Percentiles rank a stretch among this genome's conserved stretches.
Evolutionary conservation across 2,797 vertebrate species (phyloP).

Genomic region (Melanotaenia parkinsoni): DNA sequence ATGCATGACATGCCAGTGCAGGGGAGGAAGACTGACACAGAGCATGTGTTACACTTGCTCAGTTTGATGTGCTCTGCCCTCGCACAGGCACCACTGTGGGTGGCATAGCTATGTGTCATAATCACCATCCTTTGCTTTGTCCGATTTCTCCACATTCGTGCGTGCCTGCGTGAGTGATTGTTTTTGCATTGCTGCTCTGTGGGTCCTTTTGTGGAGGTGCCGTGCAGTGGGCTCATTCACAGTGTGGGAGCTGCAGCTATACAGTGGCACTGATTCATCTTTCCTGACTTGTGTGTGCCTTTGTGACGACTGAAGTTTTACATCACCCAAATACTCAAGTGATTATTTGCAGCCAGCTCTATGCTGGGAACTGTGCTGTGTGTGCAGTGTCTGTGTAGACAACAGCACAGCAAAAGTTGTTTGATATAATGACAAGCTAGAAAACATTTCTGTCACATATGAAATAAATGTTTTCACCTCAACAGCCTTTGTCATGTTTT

Average conservation of each 20-base stretch:
- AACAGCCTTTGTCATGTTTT: neutral
- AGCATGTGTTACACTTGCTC: constrained; percentile 82
- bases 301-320: constrained; percentile 49
- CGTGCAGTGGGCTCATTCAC: constrained; percentile 73
- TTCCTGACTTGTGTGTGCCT: constrained; percentile 55
- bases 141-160: constrained; percentile 55
- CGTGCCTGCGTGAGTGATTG: constrained; percentile 50
- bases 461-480: neutral
- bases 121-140: constrained; percentile 77
- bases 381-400: neutral
- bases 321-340: constrained; percentile 39
- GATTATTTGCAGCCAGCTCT: constrained; percentile 35
- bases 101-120: constrained; percentile 82
- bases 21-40: constrained; percentile 80
- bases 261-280: constrained; percentile 71
- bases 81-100: constrained; percentile 79
- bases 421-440: neutral
- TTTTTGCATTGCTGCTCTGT: constrained; percentile 52
- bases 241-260: constrained; percentile 74
- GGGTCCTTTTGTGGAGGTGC: constrained; percentile 73
- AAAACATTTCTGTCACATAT: neutral
- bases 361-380: constrained; percentile 12
- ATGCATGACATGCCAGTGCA: constrained; percentile 80
- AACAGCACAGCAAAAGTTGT: neutral
- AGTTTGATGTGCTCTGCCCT: constrained; percentile 80